phyloP scores from a whole-genome alignment of 92 coral and sea anemone genomes.

The Palythoa grandiflora region DNA sequence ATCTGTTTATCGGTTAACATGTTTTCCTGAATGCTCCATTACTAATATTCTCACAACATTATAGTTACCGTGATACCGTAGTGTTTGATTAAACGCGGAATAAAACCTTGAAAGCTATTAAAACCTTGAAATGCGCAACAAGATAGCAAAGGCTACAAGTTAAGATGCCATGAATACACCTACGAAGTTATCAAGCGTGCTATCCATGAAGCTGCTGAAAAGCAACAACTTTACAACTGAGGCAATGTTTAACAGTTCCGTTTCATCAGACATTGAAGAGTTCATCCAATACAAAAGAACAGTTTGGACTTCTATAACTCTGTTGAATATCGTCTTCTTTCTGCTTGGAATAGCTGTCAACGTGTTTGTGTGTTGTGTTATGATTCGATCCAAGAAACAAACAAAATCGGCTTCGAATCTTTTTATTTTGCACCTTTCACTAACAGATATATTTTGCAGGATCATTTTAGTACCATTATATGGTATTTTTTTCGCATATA shows the following conservation, averaged over 20 bases:
- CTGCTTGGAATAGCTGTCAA: constrained; percentile 18
- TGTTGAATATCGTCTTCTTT: not conserved
- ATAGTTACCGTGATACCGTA: too few species aligned
- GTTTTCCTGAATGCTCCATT: not conserved
- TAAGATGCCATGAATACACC: not conserved
- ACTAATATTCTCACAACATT: too few species aligned
- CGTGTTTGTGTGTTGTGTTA: constrained; percentile 20
- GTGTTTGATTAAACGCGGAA: too few species aligned
- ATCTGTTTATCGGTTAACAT: not conserved
- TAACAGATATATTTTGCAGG: constrained; percentile 13
- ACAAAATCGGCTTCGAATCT: constrained; percentile 19
- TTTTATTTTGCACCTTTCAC: constrained; percentile 30
- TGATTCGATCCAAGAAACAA: constrained; percentile 22
- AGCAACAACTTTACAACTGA: not conserved
- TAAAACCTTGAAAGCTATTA: too few species aligned
- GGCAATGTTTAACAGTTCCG: not conserved
- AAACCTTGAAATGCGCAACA: too few species aligned
- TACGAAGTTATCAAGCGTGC: not conserved
- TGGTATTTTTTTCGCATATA: constrained; percentile 8
- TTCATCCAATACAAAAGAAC: not conserved
- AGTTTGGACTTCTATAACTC: not conserved
- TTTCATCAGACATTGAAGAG: constrained; percentile 1
- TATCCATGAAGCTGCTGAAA: not conserved
- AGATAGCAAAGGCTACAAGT: not conserved
- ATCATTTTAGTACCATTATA: not conserved